These are phyloP conservation scores for Andrena bicolor DNA, from an alignment of 2,888 invertebrate genomes.

Conservation along the genomic window DNA sequence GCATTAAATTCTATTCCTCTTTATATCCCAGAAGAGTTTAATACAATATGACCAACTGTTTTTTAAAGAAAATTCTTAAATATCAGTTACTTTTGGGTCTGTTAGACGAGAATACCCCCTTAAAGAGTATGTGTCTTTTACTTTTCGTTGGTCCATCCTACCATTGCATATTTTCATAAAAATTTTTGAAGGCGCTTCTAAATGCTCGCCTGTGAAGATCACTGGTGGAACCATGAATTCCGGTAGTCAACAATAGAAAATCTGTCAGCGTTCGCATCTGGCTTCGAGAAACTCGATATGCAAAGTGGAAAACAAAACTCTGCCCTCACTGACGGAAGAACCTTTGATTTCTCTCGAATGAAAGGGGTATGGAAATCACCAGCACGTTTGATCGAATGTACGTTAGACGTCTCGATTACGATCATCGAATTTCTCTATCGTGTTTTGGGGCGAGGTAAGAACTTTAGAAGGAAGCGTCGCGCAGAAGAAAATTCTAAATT, in stretches of 20 bases:
- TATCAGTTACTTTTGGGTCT: no score
- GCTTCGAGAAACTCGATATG: slow-evolving; percentile 65
- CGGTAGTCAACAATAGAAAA: slow-evolving; percentile 35
- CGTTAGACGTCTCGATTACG: slow-evolving; percentile 50
- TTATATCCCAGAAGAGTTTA: no score
- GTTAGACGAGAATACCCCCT: no score
- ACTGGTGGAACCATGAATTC: slow-evolving; percentile 9
- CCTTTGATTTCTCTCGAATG: slow-evolving; percentile 55
- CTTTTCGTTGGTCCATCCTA: no score
- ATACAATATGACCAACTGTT: no score
- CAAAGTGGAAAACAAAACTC: slow-evolving; percentile 65
- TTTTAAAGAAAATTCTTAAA: no score
- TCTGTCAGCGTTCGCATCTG: slow-evolving; percentile 58
- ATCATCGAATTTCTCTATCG: background rate
- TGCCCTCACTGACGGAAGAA: slow-evolving; percentile 46
- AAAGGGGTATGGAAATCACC: slow-evolving; percentile 50
- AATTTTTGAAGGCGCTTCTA: background rate
- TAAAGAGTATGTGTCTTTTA: no score
- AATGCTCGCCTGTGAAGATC: slow-evolving; percentile 4
- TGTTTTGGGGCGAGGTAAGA: no score
- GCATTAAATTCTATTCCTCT: no score
- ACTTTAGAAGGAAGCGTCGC: background rate
- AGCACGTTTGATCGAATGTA: slow-evolving; percentile 46
- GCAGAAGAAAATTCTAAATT: no score
- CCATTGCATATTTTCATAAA: background rate